Percentiles rank a stretch among this genome's conserved stretches.
Conservation (phyloP, 2,797 vertebrate genomes). For the Carapus acus region DNA sequence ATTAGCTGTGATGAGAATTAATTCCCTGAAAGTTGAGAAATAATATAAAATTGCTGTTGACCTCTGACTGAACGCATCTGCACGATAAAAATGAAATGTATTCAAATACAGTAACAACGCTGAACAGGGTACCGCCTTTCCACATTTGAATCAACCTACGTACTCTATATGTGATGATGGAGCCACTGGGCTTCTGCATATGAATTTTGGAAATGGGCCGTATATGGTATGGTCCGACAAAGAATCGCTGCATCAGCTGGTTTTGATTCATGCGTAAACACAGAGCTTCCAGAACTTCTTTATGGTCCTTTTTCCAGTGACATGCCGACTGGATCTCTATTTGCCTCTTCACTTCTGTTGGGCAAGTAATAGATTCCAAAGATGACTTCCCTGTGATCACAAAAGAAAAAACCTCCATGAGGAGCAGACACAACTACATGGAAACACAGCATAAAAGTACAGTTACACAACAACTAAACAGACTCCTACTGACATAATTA, state of each 20-base stretch:
- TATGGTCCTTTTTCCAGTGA: slow-evolving; percentile 81
- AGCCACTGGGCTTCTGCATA: slow-evolving; percentile 66
- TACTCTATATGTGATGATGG: slow-evolving; percentile 80
- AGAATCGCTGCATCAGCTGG: slow-evolving; percentile 65
- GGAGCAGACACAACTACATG: no score
- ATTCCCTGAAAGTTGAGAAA: no score
- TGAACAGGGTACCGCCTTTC: no score
- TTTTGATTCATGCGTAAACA: slow-evolving; percentile 73
- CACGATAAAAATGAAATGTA: no score
- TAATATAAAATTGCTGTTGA: no score
- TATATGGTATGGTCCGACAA: slow-evolving; percentile 79
- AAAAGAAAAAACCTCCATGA: not conserved
- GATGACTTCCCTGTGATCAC: slow-evolving; percentile 9
- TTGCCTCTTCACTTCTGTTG: slow-evolving; percentile 70
- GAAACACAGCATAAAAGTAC: no score
- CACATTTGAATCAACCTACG: no score
- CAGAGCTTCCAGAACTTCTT: slow-evolving; percentile 77
- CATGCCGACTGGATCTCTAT: slow-evolving; percentile 89
- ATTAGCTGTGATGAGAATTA: no score
- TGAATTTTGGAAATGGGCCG: slow-evolving; percentile 73
- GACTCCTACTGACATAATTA: not conserved
- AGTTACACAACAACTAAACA: no score
- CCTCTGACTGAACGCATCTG: no score
- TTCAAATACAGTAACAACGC: no score
- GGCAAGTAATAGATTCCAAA: not conserved